Percentiles rank a stretch among this genome's conserved stretches.
phyloP scores from a whole-genome alignment of 2,113 vertebrate species.

The Tyrannus savana region DNA sequence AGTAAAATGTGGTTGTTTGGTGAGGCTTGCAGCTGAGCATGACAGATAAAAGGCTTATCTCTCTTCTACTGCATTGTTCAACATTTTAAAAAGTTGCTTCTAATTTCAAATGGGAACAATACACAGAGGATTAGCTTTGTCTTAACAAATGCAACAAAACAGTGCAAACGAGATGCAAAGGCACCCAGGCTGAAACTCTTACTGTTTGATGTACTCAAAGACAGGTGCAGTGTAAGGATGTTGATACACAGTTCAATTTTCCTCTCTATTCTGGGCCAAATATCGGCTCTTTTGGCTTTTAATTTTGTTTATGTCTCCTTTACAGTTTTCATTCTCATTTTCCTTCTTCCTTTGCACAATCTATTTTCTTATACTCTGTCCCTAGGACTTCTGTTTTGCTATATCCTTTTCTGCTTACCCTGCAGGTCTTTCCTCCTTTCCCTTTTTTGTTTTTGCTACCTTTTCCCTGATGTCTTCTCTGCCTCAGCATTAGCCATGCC shows the following conservation, averaged over 20 bases:
- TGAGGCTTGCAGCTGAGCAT: not conserved
- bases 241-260: not conserved
- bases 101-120: slow-evolving; percentile 1
- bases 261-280: not conserved
- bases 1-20: slow-evolving; percentile 6
- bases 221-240: not conserved
- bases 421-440: not conserved
- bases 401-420: not conserved
- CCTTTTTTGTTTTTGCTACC: not conserved
- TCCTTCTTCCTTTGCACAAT: not conserved
- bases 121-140: slow-evolving; percentile 14
- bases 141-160: not conserved
- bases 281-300: not conserved
- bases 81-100: not conserved
- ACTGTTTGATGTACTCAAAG: not conserved
- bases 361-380: not conserved
- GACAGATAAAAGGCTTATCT: slow-evolving; percentile 37
- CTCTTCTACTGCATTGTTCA: not conserved
- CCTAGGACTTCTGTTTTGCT: not conserved
- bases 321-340: not conserved
- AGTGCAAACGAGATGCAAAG: not conserved
- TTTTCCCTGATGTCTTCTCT: not conserved
- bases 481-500: not conserved
- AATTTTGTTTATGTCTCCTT: not conserved
- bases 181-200: not conserved